phyloP scores from a whole-genome alignment of 2,113 vertebrate genomes.

The Myocastor coypus region DNA sequence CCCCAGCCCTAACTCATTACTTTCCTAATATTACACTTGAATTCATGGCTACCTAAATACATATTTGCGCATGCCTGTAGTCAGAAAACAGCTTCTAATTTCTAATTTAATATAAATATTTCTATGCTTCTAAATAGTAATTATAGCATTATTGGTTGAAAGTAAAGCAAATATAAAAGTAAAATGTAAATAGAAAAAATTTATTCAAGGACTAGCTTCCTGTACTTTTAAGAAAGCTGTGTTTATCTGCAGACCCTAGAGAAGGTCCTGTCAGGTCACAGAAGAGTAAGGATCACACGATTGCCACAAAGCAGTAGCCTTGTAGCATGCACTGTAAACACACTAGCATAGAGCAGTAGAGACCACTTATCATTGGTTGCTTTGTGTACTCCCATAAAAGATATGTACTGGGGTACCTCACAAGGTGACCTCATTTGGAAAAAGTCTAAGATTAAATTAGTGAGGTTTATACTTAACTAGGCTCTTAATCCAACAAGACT shows the following conservation, averaged over 20 bases:
- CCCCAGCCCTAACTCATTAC: not conserved
- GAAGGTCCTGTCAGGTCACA: not conserved
- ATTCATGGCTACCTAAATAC: not conserved
- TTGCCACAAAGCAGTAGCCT: not conserved
- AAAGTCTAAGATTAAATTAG: not conserved
- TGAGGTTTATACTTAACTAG: not conserved
- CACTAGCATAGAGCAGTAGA: not conserved
- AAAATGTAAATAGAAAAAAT: not conserved
- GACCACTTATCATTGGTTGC: not conserved
- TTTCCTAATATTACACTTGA: not conserved
- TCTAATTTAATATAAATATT: conserved; percentile 1
- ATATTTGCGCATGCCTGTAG: conserved; percentile 38
- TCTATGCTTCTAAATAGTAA: not conserved
- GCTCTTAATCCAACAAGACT: no score
- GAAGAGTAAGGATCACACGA: not conserved
- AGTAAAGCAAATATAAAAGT: not conserved
- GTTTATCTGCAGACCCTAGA: not conserved
- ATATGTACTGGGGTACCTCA: not conserved
- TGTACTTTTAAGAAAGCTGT: not conserved
- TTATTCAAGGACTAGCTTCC: not conserved
- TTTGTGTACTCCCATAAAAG: not conserved
- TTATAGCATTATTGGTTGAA: conserved; percentile 27
- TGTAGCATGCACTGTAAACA: not conserved
- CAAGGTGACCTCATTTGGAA: conserved; percentile 1
- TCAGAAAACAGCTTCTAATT: conserved; percentile 17